Conservation (phyloP, 2,888 invertebrate species). For the Meta bourneti region DNA sequence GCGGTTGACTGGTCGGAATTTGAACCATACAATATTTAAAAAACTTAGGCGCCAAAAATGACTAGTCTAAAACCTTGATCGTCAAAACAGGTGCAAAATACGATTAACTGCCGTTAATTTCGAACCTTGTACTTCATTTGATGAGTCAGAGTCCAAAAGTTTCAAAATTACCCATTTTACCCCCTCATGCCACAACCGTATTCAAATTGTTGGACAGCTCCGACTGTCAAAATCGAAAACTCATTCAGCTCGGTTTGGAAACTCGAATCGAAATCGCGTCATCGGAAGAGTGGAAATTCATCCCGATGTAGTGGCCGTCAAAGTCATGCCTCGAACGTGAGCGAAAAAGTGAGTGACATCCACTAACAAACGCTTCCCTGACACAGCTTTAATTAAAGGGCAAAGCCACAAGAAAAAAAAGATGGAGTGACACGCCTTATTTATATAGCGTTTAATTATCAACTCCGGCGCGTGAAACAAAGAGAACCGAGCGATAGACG, state of each 20-base stretch:
- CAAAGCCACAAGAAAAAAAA: slow-evolving; percentile 32
- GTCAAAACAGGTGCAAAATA: too few relatives aligned
- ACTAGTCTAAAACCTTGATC: too few relatives aligned
- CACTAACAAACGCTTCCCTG: slow-evolving; percentile 60
- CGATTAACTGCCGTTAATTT: too few relatives aligned
- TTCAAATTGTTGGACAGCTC: neutral
- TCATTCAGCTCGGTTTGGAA: neutral
- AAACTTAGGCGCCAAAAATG: too few relatives aligned
- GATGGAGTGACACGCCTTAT: slow-evolving; percentile 70
- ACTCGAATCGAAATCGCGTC: neutral
- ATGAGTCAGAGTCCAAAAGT: too few relatives aligned
- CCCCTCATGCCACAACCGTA: neutral
- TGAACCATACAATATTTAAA: too few relatives aligned
- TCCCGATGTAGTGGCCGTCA: neutral
- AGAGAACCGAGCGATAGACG: neutral
- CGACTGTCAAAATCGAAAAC: too few relatives aligned
- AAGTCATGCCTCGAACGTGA: slow-evolving; percentile 4
- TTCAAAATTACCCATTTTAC: neutral
- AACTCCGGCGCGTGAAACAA: neutral
- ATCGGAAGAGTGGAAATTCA: neutral
- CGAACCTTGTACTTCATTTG: too few relatives aligned
- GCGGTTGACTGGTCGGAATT: too few relatives aligned
- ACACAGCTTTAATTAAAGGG: slow-evolving; percentile 67
- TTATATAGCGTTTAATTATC: slow-evolving; percentile 68
- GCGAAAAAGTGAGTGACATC: slow-evolving; percentile 63